A percentile compares a stretch with the other conserved stretches of the same genome.
Conservation (phyloP, 2,797 vertebrate species). For the Psittacula echo region DNA sequence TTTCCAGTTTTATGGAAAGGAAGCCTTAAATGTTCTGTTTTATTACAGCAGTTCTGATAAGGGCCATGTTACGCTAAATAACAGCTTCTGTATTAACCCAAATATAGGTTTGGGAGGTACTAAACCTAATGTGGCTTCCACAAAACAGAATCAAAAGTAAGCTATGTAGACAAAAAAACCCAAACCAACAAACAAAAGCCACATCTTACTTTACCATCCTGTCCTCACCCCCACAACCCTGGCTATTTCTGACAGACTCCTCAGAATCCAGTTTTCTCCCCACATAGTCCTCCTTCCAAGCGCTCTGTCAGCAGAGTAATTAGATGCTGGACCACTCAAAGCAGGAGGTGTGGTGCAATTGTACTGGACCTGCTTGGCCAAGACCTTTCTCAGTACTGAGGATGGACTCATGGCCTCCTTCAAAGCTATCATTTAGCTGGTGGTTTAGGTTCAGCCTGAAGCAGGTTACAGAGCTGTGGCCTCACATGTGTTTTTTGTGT, state of each 20-base stretch:
- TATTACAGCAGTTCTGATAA: neutral
- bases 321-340: neutral
- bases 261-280: neutral
- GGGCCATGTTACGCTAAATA: neutral
- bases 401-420: neutral
- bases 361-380: neutral
- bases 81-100: neutral
- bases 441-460: neutral
- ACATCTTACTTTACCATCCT: neutral
- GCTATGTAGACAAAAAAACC: neutral
- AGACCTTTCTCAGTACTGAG: neutral
- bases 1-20: conserved; percentile 33
- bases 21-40: neutral
- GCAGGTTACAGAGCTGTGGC: neutral
- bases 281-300: neutral
- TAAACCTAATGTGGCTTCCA: neutral
- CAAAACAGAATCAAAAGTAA: neutral
- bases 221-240: neutral
- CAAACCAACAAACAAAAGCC: neutral
- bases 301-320: neutral
- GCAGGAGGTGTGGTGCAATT: neutral
- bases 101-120: neutral
- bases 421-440: neutral
- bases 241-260: neutral
- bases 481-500: neutral